These are phyloP conservation scores for Microcaecilia unicolor DNA, from an alignment of 2,797 vertebrate genomes.

Conservation along the genomic window DNA sequence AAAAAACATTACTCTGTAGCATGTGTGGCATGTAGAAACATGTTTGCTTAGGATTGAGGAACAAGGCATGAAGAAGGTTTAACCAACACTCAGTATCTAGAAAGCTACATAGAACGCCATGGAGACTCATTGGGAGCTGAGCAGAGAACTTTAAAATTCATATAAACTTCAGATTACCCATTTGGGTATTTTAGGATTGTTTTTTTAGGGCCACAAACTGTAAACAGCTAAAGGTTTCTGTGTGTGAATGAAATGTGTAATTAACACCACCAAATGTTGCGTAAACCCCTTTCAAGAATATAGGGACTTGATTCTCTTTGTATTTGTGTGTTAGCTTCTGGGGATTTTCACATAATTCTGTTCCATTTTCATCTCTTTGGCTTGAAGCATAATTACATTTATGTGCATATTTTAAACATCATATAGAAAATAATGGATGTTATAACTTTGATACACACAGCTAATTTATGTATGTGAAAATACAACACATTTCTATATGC, in stretches of 20 bases:
- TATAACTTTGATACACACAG: background rate
- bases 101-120: conserved; percentile 13
- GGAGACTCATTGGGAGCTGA: too few relatives aligned
- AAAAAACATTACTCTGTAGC: background rate
- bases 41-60: background rate
- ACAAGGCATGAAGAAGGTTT: conserved; percentile 1
- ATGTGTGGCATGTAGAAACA: background rate
- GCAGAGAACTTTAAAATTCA: too few relatives aligned
- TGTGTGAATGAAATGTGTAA: too few relatives aligned
- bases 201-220: too few relatives aligned
- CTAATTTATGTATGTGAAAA: background rate
- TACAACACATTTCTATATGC: conserved; percentile 4
- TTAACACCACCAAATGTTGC: conserved; percentile 13
- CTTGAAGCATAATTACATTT: background rate
- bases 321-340: conserved; percentile 10
- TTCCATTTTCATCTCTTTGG: conserved; percentile 1
- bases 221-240: too few relatives aligned
- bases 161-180: too few relatives aligned
- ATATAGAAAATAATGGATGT: conserved; percentile 8
- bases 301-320: conserved; percentile 3
- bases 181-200: too few relatives aligned
- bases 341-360: conserved; percentile 3
- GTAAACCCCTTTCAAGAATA: conserved; percentile 11
- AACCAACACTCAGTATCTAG: conserved; percentile 24
- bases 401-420: background rate